Evolutionary conservation across 2,888 invertebrate genomes (phyloP).

Genomic region (Diarsia rubi): DNA sequence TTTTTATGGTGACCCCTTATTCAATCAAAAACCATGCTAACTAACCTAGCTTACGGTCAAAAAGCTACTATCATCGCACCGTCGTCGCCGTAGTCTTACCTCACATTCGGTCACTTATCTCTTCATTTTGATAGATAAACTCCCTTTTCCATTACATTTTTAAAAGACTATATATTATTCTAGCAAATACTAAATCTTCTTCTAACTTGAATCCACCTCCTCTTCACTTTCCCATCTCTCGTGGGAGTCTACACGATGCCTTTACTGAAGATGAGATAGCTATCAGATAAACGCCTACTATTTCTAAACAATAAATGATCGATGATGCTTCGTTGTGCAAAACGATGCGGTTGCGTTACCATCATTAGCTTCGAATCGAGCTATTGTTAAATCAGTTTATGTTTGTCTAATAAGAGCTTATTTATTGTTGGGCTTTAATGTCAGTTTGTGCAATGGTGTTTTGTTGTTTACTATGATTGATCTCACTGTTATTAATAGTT

Average conservation of each 20-base stretch:
- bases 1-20: background rate
- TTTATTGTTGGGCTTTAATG: conserved; percentile 43
- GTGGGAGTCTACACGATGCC: conserved; percentile 63
- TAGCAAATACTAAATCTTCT: background rate
- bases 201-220: conserved; percentile 18
- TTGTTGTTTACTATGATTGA: conserved; percentile 12
- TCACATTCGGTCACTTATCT: background rate
- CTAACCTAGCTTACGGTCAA: background rate
- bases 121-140: background rate
- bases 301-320: conserved; percentile 72
- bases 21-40: no score
- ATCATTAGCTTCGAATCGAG: conserved; percentile 45
- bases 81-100: background rate
- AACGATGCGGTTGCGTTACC: conserved; percentile 60
- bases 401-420: conserved; percentile 40
- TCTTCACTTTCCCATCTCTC: conserved; percentile 45
- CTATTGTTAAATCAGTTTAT: conserved; percentile 39
- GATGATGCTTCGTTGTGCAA: conserved; percentile 68
- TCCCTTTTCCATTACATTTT: background rate
- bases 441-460: conserved; percentile 34
- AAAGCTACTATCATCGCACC: background rate
- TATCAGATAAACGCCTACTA: conserved; percentile 75
- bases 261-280: conserved; percentile 63
- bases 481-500: background rate
- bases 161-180: background rate